These are phyloP conservation scores for Dolichopus griseipennis DNA, from an alignment of 2,888 invertebrate species.

Conservation along the genomic window DNA sequence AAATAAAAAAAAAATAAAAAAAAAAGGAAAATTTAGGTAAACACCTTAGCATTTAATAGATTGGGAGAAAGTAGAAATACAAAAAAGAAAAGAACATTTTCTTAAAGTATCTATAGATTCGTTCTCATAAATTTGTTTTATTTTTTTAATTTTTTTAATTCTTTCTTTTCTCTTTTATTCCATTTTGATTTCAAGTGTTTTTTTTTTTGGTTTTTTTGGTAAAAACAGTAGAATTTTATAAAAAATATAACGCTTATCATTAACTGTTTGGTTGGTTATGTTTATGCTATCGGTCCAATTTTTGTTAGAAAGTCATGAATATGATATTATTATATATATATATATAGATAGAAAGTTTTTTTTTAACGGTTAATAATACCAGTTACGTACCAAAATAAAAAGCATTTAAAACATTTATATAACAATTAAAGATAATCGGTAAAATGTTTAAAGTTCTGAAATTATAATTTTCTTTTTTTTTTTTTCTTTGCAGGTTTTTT, in stretches of 20 bases:
- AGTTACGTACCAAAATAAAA: background rate
- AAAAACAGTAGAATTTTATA: background rate
- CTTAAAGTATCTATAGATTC: background rate
- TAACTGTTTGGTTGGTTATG: background rate
- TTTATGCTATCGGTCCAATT: background rate
- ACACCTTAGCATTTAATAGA: background rate
- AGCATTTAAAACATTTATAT: conserved; percentile 4
- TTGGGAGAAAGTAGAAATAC: no score
- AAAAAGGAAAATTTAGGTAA: background rate
- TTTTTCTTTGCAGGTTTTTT: background rate
- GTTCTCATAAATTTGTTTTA: background rate
- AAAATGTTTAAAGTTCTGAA: conserved; percentile 3
- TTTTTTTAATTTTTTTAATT: background rate
- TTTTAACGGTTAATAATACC: background rate
- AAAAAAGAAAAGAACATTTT: background rate
- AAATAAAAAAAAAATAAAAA: background rate
- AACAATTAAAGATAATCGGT: conserved; percentile 6
- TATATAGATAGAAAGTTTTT: no score
- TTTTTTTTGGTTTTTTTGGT: background rate
- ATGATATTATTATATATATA: no score
- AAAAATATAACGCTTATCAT: background rate
- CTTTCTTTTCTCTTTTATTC: background rate
- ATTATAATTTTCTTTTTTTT: no score
- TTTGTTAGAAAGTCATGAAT: no score
- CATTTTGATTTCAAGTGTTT: background rate